Evolutionary conservation across 2,113 vertebrate genomes (phyloP), one percentile per base, ranked within the genome.

Genomic region (Rallus limicola): DNA sequence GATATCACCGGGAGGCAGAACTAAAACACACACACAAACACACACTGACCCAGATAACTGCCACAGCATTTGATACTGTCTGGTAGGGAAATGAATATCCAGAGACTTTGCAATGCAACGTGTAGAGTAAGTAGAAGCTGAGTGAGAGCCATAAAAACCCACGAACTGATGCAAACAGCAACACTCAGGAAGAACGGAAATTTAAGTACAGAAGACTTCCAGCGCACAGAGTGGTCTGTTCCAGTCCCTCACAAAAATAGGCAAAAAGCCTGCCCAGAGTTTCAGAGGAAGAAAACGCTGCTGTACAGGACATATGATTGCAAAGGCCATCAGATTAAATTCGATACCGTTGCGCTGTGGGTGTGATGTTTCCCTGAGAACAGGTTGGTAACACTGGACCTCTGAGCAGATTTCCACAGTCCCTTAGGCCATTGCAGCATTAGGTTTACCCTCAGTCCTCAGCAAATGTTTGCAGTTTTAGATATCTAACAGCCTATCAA

Each of bases 1-100:
- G 96, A 92, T 96, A 93, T 93, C 46, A 78, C 67, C 78, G 67
- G 50, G 59, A 97, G 59, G 81, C 86, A 93, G 67, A 95, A 53
- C 56, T 79, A 60, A 86, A 86, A 78, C 53, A 88, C 67, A 77
- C 53, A 86, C 67, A 60, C 4, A 13, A 82, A 69, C 36, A 36
- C 1, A 3, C 72, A 48, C 72, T 74, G 86, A 82, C 90, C 86
- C 67, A 92, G 90, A 94, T 96, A 76, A 60, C 81, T 84, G 79
- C 50, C 6, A 0, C 91, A 68, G 62, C 25, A 67, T 91, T 81
- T 52, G 90, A 92, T 86, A 90, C 70, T 67, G 90, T 72, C 79
- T 46, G 9, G 52, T 53, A 28, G 63, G 48, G 29, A 95, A 94
- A 95, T 55, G 36, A 91, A 93, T 87, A 96, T 63, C 72, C 63